Conservation (phyloP, 1,140 invertebrate species). For the Drosophila ananassae region DNA sequence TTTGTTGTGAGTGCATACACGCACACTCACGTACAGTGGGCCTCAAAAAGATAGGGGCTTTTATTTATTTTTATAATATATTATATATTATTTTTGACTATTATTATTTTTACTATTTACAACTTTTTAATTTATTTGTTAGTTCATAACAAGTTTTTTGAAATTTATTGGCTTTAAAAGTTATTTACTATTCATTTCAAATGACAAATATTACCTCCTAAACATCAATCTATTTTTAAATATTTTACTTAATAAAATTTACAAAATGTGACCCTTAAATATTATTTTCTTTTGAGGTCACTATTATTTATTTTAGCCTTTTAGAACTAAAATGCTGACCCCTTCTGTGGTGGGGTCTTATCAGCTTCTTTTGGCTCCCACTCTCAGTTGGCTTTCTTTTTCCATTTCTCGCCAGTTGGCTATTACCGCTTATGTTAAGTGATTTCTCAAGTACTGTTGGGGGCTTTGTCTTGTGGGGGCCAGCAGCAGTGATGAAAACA, state of each 20-base stretch:
- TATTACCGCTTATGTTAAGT: slow-evolving; percentile 65
- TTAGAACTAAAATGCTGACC: slow-evolving; percentile 4
- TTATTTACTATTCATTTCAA: neutral
- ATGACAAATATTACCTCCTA: neutral
- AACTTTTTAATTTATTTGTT: too few relatives aligned
- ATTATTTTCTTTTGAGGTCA: too few relatives aligned
- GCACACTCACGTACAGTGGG: slow-evolving; percentile 2
- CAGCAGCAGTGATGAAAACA: slow-evolving; percentile 42
- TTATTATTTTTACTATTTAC: too few relatives aligned
- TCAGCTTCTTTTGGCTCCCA: slow-evolving; percentile 64
- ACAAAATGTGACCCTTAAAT: too few relatives aligned
- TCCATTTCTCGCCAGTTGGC: slow-evolving; percentile 38
- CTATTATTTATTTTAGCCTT: neutral
- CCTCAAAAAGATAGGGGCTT: neutral
- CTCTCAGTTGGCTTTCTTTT: slow-evolving; percentile 70
- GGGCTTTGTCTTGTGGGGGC: slow-evolving; percentile 35
- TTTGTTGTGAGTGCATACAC: slow-evolving; percentile 48
- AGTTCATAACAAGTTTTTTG: too few relatives aligned
- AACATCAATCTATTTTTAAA: too few relatives aligned
- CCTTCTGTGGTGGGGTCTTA: slow-evolving; percentile 41
- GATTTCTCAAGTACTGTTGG: slow-evolving; percentile 57
- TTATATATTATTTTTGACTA: neutral
- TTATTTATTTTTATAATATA: neutral
- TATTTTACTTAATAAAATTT: too few relatives aligned
- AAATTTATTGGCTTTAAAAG: neutral